phyloP scores from a whole-genome alignment of 2,888 invertebrate species.

The Eilema griseolum region DNA sequence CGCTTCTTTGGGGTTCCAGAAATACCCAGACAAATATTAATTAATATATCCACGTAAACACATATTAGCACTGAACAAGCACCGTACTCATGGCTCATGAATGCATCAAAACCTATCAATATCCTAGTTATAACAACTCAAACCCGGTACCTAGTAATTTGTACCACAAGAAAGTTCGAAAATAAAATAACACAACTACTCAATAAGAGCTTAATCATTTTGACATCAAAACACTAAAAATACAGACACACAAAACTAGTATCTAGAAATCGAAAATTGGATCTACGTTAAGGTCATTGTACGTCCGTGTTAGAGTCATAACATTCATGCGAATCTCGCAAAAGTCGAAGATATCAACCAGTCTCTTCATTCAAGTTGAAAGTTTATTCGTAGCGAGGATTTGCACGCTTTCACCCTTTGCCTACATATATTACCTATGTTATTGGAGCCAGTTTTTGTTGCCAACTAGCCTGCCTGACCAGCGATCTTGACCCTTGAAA shows the following conservation, averaged over 20 bases:
- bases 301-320: neutral
- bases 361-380: constrained; percentile 13
- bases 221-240: neutral
- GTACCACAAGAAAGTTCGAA: too few relatives aligned
- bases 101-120: too few relatives aligned
- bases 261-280: constrained; percentile 1
- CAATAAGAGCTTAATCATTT: too few relatives aligned
- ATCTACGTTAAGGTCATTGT: neutral
- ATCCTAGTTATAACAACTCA: too few relatives aligned
- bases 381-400: neutral
- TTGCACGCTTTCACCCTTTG: constrained; percentile 10
- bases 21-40: too few relatives aligned
- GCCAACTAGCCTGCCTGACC: neutral
- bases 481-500: constrained; percentile 5
- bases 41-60: too few relatives aligned
- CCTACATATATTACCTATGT: neutral
- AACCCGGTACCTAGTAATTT: too few relatives aligned
- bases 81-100: too few relatives aligned
- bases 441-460: neutral
- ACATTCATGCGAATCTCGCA: constrained; percentile 1
- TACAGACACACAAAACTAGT: neutral
- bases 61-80: too few relatives aligned
- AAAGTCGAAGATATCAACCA: neutral
- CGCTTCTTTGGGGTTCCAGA: too few relatives aligned
- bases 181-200: too few relatives aligned